These are phyloP conservation scores for Psilanteris sp. DNA, from an alignment of 1,140 invertebrate genomes.

Conservation along the genomic window DNA sequence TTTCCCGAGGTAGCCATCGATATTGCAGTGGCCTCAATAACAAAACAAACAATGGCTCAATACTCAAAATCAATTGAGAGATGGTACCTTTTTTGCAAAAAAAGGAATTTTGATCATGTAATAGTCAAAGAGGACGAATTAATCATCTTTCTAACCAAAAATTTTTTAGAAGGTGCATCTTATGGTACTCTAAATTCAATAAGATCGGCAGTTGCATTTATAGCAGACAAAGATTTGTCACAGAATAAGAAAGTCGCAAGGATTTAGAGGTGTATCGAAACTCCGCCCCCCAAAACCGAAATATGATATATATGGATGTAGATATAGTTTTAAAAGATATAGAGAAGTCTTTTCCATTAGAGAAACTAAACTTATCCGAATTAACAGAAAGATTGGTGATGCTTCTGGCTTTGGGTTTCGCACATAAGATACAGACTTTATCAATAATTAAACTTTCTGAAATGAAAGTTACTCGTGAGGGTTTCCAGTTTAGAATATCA, in stretches of 20 bases:
- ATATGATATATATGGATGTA: conserved; percentile 29
- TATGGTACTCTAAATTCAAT: conserved; percentile 24
- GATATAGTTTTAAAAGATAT: conserved; percentile 16
- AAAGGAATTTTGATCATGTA: background rate
- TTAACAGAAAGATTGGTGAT: conserved; percentile 11
- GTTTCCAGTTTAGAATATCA: conserved; percentile 23
- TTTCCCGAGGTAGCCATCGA: conserved; percentile 6
- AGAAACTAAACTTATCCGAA: background rate
- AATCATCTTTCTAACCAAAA: conserved; percentile 2
- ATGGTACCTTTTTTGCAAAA: background rate
- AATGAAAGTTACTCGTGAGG: background rate
- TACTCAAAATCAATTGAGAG: background rate
- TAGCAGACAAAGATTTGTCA: background rate
- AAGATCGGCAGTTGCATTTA: conserved; percentile 20
- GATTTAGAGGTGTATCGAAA: conserved; percentile 22
- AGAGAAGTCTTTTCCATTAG: conserved; percentile 3
- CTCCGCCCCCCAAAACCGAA: conserved; percentile 29
- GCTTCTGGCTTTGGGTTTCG: conserved; percentile 46
- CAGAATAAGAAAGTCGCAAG: background rate
- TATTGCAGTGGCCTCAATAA: background rate
- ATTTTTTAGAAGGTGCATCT: conserved; percentile 1
- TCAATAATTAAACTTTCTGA: conserved; percentile 16
- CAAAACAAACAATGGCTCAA: background rate
- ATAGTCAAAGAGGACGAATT: conserved; percentile 4
- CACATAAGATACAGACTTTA: conserved; percentile 40